A percentile compares a stretch with the other conserved stretches of the same genome.
Conservation (phyloP, 1,140 invertebrate genomes). For the Drosophila kohkoa region DNA sequence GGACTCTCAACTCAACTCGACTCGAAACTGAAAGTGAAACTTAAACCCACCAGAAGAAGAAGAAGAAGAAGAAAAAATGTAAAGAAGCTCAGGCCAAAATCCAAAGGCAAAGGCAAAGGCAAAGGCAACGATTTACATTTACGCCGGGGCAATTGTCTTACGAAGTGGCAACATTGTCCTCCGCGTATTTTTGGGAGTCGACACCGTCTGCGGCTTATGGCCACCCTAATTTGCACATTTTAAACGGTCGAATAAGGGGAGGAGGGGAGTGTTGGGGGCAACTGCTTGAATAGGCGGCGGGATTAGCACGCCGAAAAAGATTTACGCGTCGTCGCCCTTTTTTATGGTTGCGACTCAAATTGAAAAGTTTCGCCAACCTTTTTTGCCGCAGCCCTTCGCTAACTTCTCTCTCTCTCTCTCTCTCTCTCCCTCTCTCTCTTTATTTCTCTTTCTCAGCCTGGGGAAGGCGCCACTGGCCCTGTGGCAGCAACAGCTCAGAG, state of each 20-base stretch:
- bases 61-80: not conserved
- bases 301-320: constrained; percentile 72
- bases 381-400: constrained; percentile 1
- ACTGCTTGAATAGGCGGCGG: constrained; percentile 25
- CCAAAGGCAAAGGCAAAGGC: constrained; percentile 24
- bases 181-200: constrained; percentile 15
- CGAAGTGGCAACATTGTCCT: constrained; percentile 70
- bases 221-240: constrained; percentile 81
- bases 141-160: constrained; percentile 68
- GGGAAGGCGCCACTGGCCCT: constrained; percentile 9
- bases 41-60: not conserved
- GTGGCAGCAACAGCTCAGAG: constrained; percentile 50
- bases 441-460: constrained; percentile 17
- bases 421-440: not conserved
- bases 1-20: not conserved
- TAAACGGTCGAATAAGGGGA: constrained; percentile 60
- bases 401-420: constrained; percentile 22
- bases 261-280: not conserved
- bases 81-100: constrained; percentile 30
- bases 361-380: constrained; percentile 69
- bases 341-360: constrained; percentile 71
- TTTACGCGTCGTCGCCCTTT: constrained; percentile 76
- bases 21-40: not conserved
- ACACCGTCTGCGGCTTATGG: constrained; percentile 67
- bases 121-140: constrained; percentile 63